phyloP scores from a whole-genome alignment of 2,113 vertebrate genomes.

The Chaetodon trifascialis region DNA sequence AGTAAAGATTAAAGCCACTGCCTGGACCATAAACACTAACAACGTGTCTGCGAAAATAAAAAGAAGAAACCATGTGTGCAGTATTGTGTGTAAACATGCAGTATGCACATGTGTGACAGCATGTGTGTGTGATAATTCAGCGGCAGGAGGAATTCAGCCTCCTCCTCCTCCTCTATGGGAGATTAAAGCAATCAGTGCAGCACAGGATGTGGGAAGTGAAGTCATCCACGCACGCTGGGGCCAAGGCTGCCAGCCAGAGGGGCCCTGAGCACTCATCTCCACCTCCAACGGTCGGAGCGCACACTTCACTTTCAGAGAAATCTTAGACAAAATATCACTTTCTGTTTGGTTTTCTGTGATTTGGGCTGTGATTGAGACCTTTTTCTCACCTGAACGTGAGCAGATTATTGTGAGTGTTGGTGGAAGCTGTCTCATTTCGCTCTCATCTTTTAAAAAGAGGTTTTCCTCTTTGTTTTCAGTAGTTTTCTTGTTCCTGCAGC shows the following conservation, averaged over 20 bases:
- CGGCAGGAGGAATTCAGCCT: slow-evolving; percentile 75
- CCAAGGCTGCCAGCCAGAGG: slow-evolving; percentile 66
- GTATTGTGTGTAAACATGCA: slow-evolving; percentile 33
- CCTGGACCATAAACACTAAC: slow-evolving; percentile 12
- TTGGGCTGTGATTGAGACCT: no score
- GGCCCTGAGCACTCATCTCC: slow-evolving; percentile 47
- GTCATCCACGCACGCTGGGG: slow-evolving; percentile 82
- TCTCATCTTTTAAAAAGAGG: not conserved
- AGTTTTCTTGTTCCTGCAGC: not conserved
- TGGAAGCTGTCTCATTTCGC: not conserved
- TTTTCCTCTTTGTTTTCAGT: not conserved
- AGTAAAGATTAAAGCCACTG: slow-evolving; percentile 28
- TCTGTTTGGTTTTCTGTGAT: not conserved
- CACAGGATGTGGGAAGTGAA: slow-evolving; percentile 86
- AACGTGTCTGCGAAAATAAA: not conserved
- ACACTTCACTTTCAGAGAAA: slow-evolving; percentile 34
- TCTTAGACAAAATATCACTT: slow-evolving; percentile 1
- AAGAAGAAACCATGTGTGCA: not conserved
- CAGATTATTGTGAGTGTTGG: no score
- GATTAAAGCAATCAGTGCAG: slow-evolving; percentile 81
- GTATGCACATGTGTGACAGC: slow-evolving; percentile 46
- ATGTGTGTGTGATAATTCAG: slow-evolving; percentile 67
- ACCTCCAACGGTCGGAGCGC: slow-evolving; percentile 49
- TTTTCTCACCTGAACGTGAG: no score
- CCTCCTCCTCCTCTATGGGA: slow-evolving; percentile 69